Conservation (phyloP, 2,113 vertebrate genomes). For the Camelus bactrianus region DNA sequence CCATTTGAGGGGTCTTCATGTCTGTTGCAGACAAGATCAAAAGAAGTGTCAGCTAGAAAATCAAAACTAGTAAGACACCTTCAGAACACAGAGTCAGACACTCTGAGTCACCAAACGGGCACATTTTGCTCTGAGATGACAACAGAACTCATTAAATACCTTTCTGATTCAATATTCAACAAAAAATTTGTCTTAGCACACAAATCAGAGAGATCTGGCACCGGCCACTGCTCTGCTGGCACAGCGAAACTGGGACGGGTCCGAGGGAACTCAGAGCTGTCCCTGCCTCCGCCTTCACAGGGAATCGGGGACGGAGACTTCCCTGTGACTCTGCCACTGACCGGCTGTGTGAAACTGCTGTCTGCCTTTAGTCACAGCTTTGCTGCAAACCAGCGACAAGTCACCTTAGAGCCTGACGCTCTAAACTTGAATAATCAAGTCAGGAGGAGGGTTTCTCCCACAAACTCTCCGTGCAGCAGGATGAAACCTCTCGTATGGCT, state of each 20-base stretch:
- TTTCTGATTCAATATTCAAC: not conserved
- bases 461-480: not conserved
- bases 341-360: too few relatives aligned
- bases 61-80: not conserved
- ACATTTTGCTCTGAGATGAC: not conserved
- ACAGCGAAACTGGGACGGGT: not conserved
- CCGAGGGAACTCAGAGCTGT: rapidly evolving
- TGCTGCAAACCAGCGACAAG: not conserved
- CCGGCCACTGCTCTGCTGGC: not conserved
- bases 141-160: not conserved
- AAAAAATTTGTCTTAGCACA: not conserved
- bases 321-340: rapidly evolving
- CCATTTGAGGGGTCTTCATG: not conserved
- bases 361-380: too few relatives aligned
- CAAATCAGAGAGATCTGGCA: not conserved
- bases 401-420: not conserved
- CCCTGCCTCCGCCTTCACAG: not conserved
- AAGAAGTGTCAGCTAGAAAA: not conserved
- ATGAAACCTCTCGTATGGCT: too few relatives aligned
- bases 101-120: not conserved
- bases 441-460: not conserved
- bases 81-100: not conserved
- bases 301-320: rapidly evolving
- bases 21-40: not conserved
- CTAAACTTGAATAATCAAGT: not conserved